Evolutionary conservation across 2,888 invertebrate species (phyloP), one percentile per base, ranked within the genome.

Genomic region (Dermolepida albohirtum): DNA sequence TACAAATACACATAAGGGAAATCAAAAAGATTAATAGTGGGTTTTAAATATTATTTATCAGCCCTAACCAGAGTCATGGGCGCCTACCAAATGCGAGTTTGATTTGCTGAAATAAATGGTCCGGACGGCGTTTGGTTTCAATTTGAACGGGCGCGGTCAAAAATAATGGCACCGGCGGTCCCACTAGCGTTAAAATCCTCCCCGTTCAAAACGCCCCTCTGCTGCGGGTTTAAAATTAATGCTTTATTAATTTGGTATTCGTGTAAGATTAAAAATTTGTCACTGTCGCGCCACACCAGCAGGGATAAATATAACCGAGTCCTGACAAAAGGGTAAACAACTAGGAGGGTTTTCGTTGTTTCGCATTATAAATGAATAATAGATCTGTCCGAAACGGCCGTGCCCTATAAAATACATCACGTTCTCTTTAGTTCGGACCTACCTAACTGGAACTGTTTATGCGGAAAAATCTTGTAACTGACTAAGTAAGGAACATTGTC

Each of bases 301-400:
- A 47, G 49, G 47, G 34, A 63, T 29, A 34, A 49, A 63, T 49
- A 63, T 39, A 43, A 49, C 22, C 49, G 43, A 47, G 6, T 49
- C 44, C 29, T 12, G 29, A 14, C 49, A 47, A 43, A 63, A 63
- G 62, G 62, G 62, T 63, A 63, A 63, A 63, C 49, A 63, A 63
- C 62, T 14, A 34, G 49, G 62, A 63, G 62, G 62, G 62, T 63
- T 57, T 40, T 41, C 55, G 55, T 39, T 49, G 49, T 49, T 39
- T 29, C 62, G 62, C 39, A 50, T 47, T 63, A 63, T 63, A 52
- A 65, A 65, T 65, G 64, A 65, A 65, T 65, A 65, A 65, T 65
- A 65, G 64, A 34, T 65, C 52, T 52, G 54, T 65, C 64, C 43
- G 34, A 39, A 65, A 40, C 54, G 54, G 54, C 34, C 49, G 41